A percentile compares a stretch with the other conserved stretches of the same genome.
These are phyloP conservation scores for Thereva unica DNA, from an alignment of 2,888 invertebrate genomes.

Conservation along the genomic window DNA sequence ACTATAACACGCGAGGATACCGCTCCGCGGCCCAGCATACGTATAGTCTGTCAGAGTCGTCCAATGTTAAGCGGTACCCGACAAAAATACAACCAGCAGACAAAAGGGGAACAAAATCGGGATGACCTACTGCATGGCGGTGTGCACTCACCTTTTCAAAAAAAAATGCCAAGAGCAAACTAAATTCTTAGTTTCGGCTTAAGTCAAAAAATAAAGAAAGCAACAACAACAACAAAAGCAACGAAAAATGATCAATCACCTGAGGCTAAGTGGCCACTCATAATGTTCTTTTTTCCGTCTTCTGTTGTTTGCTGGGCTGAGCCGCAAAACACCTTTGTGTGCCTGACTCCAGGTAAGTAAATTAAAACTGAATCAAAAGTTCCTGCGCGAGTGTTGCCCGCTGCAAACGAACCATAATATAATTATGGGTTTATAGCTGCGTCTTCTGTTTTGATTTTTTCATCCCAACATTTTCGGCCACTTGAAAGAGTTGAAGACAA, in stretches of 20 bases:
- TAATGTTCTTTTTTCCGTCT: slow-evolving; percentile 16
- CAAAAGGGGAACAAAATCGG: slow-evolving; percentile 9
- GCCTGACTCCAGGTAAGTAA: slow-evolving; percentile 28
- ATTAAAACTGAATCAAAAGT: slow-evolving; percentile 30
- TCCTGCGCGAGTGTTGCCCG: slow-evolving; percentile 6
- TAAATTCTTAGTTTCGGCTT: slow-evolving; percentile 18
- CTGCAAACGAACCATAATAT: slow-evolving; percentile 14
- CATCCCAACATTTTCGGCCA: not conserved
- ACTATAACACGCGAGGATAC: slow-evolving; percentile 17
- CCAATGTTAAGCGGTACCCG: too few relatives aligned
- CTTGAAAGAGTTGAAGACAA: too few relatives aligned
- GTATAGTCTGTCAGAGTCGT: not conserved
- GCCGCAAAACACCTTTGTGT: slow-evolving; percentile 24
- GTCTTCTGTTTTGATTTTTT: slow-evolving; percentile 5
- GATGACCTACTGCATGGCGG: too few relatives aligned
- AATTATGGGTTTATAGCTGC: slow-evolving; percentile 25
- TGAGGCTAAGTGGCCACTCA: slow-evolving; percentile 30
- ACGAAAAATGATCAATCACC: slow-evolving; percentile 30
- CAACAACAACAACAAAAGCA: slow-evolving; percentile 8
- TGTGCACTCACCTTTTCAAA: not conserved
- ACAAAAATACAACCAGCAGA: slow-evolving; percentile 7
- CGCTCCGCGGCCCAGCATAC: slow-evolving; percentile 3
- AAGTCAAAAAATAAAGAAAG: not conserved
- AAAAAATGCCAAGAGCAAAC: slow-evolving; percentile 32
- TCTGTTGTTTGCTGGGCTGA: slow-evolving; percentile 18